These are phyloP conservation scores for Poeciliopsis presidionis DNA, from an alignment of 2,797 vertebrate genomes.

Conservation along the genomic window DNA sequence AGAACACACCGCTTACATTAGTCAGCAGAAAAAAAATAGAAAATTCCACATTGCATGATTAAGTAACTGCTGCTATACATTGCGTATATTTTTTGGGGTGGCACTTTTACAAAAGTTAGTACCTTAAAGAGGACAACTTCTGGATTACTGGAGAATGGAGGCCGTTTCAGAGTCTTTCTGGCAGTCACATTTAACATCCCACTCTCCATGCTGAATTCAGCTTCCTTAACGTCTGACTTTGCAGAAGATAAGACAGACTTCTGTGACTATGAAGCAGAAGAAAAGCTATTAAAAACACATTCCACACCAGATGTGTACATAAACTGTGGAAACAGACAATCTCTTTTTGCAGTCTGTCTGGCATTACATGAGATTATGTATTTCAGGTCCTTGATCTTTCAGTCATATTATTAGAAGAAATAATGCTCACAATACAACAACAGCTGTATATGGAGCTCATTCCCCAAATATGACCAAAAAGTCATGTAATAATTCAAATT, in stretches of 20 bases:
- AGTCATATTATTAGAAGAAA: background rate
- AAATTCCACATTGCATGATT: background rate
- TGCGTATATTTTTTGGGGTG: background rate
- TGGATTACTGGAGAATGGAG: constrained; percentile 89
- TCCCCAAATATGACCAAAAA: background rate
- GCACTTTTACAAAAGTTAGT: background rate
- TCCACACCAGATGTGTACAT: background rate
- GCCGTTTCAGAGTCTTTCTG: constrained; percentile 76
- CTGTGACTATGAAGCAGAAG: constrained; percentile 50
- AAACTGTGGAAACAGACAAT: background rate
- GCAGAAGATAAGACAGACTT: background rate
- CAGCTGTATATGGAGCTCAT: background rate
- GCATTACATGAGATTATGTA: background rate
- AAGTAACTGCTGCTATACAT: background rate
- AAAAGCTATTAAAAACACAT: background rate
- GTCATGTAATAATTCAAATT: background rate
- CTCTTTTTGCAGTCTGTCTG: background rate
- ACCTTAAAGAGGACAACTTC: constrained; percentile 90
- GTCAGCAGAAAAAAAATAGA: background rate
- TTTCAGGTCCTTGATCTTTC: background rate
- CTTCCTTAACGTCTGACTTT: constrained; percentile 28
- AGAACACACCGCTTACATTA: constrained; percentile 28
- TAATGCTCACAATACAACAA: background rate
- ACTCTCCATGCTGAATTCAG: constrained; percentile 1
- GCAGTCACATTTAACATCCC: constrained; percentile 36